A percentile compares a stretch with the other conserved stretches of the same genome.
phyloP scores from a whole-genome alignment of 2,113 vertebrate genomes.

The Xyrauchen texanus region DNA sequence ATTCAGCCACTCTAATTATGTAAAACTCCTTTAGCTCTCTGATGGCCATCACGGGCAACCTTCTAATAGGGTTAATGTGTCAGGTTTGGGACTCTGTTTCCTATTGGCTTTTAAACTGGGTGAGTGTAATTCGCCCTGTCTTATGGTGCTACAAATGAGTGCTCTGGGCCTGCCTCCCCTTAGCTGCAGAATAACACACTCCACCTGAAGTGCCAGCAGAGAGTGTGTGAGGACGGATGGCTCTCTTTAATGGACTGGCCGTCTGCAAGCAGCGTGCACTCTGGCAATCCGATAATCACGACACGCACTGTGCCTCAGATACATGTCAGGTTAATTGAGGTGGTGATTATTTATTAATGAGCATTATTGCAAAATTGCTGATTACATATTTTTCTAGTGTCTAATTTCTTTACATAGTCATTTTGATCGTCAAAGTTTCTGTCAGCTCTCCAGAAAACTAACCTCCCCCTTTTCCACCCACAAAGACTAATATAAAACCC shows the following conservation, averaged over 20 bases:
- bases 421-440: constrained; percentile 55
- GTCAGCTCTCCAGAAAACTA: constrained; percentile 51
- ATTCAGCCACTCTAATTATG: constrained; percentile 53
- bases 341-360: constrained; percentile 64
- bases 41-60: constrained; percentile 63
- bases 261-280: constrained; percentile 18
- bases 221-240: constrained; percentile 46
- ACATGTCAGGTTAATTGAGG: constrained; percentile 60
- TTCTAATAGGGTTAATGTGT: constrained; percentile 54
- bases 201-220: constrained; percentile 45
- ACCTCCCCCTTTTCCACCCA: constrained; percentile 38
- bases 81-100: constrained; percentile 31
- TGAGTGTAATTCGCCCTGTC: constrained; percentile 54
- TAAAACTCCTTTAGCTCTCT: constrained; percentile 56
- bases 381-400: constrained; percentile 62
- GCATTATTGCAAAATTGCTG: constrained; percentile 62
- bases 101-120: constrained; percentile 27
- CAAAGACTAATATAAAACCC: constrained; percentile 53
- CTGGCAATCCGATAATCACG: constrained; percentile 13
- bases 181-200: constrained; percentile 58
- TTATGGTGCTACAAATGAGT: constrained; percentile 53
- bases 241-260: constrained; percentile 48
- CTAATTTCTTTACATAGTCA: constrained; percentile 60
- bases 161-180: constrained; percentile 44
- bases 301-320: constrained; percentile 37